phyloP scores from a whole-genome alignment of 2,113 vertebrate genomes.

The Tragelaphus scriptus region DNA sequence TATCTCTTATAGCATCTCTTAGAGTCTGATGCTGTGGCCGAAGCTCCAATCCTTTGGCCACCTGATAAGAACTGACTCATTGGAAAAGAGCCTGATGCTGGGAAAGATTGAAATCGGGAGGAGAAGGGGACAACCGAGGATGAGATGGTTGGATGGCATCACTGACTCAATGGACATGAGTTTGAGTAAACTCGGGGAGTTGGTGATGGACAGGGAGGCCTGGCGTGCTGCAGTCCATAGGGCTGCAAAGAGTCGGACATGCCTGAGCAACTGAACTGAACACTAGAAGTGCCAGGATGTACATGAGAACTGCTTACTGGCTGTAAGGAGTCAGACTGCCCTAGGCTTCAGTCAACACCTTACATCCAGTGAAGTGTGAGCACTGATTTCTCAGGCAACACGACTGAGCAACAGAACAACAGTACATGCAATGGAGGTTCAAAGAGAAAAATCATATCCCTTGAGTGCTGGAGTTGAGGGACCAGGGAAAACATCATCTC shows the following conservation, averaged over 20 bases:
- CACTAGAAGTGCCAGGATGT: not conserved
- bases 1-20: not conserved
- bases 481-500: not conserved
- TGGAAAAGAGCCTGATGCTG: not conserved
- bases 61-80: not conserved
- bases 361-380: not conserved
- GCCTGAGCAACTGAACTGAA: not conserved
- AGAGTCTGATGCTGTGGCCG: not conserved
- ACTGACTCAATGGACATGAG: not conserved
- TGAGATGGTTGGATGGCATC: not conserved
- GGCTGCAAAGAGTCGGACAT: not conserved
- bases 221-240: not conserved
- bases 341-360: not conserved
- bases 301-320: not conserved
- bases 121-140: not conserved
- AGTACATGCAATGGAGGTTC: not conserved
- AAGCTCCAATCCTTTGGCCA: not conserved
- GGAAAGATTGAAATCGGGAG: not conserved
- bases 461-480: not conserved
- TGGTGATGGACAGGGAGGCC: not conserved
- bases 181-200: not conserved
- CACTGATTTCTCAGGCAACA: not conserved
- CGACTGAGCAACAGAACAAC: rapidly evolving
- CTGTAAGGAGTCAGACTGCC: not conserved
- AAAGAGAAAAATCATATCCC: not conserved